These are phyloP conservation scores for Phragmatobia fuliginosa DNA, from an alignment of 2,888 invertebrate species.

Conservation along the genomic window DNA sequence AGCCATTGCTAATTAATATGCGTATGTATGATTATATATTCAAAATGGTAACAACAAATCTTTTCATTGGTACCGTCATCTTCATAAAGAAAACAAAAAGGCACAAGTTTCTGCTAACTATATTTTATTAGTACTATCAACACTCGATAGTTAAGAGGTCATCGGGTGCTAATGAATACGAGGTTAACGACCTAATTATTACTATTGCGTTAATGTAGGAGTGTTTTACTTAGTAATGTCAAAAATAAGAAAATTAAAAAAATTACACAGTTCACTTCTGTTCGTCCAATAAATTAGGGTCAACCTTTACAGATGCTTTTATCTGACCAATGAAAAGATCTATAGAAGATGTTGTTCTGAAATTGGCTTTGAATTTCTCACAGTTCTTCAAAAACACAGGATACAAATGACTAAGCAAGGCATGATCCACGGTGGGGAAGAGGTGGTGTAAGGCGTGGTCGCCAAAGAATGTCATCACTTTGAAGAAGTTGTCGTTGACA, in stretches of 20 bases:
- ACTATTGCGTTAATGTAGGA: too few relatives aligned
- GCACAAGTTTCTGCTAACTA: not conserved
- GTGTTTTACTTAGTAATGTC: not conserved
- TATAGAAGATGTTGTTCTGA: conserved; percentile 69
- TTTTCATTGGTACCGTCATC: not conserved
- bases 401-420: conserved; percentile 88
- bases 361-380: conserved; percentile 87
- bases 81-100: not conserved
- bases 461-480: conserved; percentile 91
- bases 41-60: not conserved
- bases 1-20: too few relatives aligned
- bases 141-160: not conserved
- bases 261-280: not conserved
- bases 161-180: not conserved
- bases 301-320: conserved; percentile 64
- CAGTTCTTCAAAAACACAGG: conserved; percentile 88
- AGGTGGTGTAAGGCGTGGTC: conserved; percentile 93
- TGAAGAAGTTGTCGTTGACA: conserved; percentile 88
- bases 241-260: not conserved
- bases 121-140: not conserved
- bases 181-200: not conserved
- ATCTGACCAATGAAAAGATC: conserved; percentile 75
- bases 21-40: not conserved
- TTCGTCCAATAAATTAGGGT: conserved; percentile 56
- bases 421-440: conserved; percentile 93